Evolutionary conservation across 1,140 invertebrate genomes (phyloP).

Genomic region (Gryon sp.): DNA sequence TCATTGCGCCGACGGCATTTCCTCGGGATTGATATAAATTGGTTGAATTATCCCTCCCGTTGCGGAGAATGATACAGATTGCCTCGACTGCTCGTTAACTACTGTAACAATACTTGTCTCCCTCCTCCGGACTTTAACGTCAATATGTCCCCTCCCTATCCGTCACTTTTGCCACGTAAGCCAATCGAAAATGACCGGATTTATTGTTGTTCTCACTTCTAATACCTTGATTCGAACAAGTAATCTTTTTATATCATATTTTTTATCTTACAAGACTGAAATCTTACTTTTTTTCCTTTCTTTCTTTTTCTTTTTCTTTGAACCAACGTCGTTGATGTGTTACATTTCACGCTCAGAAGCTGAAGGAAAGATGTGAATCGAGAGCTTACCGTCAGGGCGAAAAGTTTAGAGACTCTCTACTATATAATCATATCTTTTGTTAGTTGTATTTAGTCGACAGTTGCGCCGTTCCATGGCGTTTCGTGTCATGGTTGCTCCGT

Average conservation of each 20-base stretch:
- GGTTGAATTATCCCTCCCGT: conserved; percentile 66
- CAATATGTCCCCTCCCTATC: conserved; percentile 22
- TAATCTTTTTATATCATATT: too few species aligned
- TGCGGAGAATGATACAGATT: conserved; percentile 59
- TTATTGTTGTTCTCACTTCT: conserved; percentile 25
- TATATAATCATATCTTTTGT: conserved; percentile 60
- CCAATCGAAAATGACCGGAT: conserved; percentile 47
- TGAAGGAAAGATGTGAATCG: conserved; percentile 24
- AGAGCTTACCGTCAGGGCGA: conserved; percentile 21
- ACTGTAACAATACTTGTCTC: conserved; percentile 58
- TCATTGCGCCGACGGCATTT: conserved; percentile 67
- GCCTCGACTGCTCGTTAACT: conserved; percentile 64
- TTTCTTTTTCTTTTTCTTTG: neutral
- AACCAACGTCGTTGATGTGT: conserved; percentile 38
- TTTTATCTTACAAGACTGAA: too few species aligned
- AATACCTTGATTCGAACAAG: conserved; percentile 28
- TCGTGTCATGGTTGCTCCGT: conserved; percentile 51
- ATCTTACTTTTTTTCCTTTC: neutral
- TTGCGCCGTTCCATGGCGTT: conserved; percentile 55
- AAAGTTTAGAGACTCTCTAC: conserved; percentile 45
- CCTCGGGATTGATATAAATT: conserved; percentile 75
- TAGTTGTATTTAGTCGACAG: conserved; percentile 52
- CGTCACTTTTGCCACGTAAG: conserved; percentile 20
- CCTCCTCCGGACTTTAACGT: conserved; percentile 15
- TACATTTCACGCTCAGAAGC: conserved; percentile 54